phyloP scores from a whole-genome alignment of 1,140 invertebrate species.

The Bilobella aurantiaca region DNA sequence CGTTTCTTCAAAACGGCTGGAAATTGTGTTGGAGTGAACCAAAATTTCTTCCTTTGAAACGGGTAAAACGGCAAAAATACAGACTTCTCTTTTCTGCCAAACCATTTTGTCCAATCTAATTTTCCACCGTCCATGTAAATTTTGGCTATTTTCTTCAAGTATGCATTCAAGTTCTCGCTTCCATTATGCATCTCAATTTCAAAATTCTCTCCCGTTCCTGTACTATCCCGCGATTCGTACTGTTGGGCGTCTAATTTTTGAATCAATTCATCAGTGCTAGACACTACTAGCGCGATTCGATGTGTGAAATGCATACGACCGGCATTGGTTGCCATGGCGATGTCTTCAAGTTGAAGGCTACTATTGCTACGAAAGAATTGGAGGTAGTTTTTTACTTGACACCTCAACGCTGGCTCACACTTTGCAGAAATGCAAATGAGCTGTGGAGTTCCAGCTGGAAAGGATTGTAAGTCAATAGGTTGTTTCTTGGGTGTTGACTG shows the following conservation, averaged over 20 bases:
- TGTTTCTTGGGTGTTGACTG: background rate
- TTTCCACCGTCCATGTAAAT: slow-evolving; percentile 1
- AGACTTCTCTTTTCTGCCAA: background rate
- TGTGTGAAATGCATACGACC: background rate
- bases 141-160: background rate
- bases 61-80: slow-evolving; percentile 7
- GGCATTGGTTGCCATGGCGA: background rate
- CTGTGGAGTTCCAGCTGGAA: background rate
- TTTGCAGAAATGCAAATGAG: slow-evolving; percentile 10
- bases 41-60: slow-evolving; percentile 14
- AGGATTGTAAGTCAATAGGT: background rate
- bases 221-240: background rate
- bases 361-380: background rate
- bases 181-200: background rate
- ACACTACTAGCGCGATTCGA: background rate
- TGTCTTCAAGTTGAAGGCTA: background rate
- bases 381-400: background rate
- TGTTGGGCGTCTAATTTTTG: background rate
- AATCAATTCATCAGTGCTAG: background rate
- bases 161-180: background rate
- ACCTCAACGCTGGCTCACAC: background rate
- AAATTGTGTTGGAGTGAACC: background rate
- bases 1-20: background rate
- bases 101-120: background rate
- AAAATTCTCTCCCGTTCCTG: background rate